Conservation (phyloP, 2,888 invertebrate species). For the Homarus gammarus region DNA sequence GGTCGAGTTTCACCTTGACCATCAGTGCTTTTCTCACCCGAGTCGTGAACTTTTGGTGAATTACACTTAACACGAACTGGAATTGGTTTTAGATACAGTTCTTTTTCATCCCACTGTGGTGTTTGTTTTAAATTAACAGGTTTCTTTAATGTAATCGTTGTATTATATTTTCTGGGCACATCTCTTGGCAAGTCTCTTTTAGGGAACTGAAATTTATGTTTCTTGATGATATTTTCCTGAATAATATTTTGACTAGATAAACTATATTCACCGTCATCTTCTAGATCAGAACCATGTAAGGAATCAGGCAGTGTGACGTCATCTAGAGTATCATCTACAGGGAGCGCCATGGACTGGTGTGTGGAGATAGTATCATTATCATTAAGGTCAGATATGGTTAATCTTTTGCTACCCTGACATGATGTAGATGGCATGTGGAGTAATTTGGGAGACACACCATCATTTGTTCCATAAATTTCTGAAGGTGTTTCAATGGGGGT, state of each 20-base stretch:
- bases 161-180: not conserved
- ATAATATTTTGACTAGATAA: slow-evolving; percentile 11
- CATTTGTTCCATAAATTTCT: not conserved
- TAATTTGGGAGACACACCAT: not conserved
- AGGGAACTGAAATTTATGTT: not conserved
- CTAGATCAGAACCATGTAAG: slow-evolving; percentile 51
- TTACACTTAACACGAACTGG: not conserved
- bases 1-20: not conserved
- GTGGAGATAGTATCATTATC: not conserved
- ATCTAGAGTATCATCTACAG: slow-evolving; percentile 53
- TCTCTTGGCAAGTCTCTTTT: not conserved
- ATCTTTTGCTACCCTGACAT: not conserved
- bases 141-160: not conserved
- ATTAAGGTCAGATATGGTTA: slow-evolving; percentile 23
- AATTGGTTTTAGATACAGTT: not conserved
- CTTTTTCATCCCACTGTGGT: slow-evolving; percentile 1
- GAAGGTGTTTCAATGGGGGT: slow-evolving; percentile 23
- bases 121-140: not conserved
- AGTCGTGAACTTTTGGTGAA: not conserved
- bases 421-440: not conserved
- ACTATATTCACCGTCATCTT: not conserved
- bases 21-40: not conserved
- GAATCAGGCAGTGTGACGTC: slow-evolving; percentile 58
- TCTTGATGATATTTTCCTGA: slow-evolving; percentile 25
- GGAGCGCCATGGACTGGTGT: not conserved